Evolutionary conservation across 2,113 vertebrate species (phyloP).

Genomic region (Ochotona curzoniae): DNA sequence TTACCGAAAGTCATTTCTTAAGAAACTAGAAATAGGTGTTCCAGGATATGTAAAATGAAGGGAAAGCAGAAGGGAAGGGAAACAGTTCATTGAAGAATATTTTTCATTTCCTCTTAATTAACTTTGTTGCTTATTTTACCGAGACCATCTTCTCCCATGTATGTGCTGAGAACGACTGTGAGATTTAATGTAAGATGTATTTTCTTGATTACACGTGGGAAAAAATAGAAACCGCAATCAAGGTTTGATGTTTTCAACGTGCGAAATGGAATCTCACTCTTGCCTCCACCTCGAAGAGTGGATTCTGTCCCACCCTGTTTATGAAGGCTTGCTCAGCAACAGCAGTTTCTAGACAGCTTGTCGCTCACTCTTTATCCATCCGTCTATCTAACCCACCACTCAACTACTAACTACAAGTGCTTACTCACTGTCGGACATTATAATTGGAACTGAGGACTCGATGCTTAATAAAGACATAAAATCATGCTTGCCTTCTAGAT

Average conservation of each 20-base stretch:
- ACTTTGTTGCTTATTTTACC: background rate
- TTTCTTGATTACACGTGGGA: background rate
- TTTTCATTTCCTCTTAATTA: constrained; percentile 59
- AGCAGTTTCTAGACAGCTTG: background rate
- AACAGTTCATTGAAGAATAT: background rate
- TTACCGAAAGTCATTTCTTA: background rate
- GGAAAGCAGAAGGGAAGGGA: constrained; percentile 9
- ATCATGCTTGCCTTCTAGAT: background rate
- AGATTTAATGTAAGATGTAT: background rate
- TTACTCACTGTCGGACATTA: background rate
- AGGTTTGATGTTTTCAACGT: background rate
- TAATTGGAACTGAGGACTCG: background rate
- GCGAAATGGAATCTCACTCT: background rate
- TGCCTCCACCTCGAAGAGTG: background rate
- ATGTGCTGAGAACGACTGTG: background rate
- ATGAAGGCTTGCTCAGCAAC: background rate
- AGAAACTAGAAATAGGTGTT: background rate
- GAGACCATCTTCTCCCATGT: background rate
- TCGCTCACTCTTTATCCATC: background rate
- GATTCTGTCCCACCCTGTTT: background rate
- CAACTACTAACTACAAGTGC: background rate
- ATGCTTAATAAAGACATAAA: background rate
- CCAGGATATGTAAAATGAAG: background rate
- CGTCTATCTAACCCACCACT: background rate
- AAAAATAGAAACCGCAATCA: background rate